Evolutionary conservation across 2,797 vertebrate species (phyloP), one percentile per base, ranked within the genome.

Genomic region (Characodon lateralis): DNA sequence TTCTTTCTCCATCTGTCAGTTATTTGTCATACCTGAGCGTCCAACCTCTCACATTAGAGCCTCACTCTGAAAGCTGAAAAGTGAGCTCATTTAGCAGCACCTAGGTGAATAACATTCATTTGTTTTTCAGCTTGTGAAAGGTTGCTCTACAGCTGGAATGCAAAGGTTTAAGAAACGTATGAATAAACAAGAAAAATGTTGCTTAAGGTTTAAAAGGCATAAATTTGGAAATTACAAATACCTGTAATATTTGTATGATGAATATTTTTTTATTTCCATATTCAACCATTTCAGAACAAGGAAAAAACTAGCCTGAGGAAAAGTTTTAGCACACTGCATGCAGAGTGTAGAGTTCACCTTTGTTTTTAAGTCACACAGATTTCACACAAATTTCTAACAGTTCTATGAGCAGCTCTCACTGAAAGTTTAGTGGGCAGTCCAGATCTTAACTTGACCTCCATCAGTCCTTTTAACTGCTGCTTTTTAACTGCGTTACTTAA

Each of bases 401-500:
- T 68, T n/a, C 35, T 3, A 24, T 12, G 1, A 10, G 35, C 22
- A 41, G 9, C 35, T 9, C 59, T 31, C 16, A 1, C 22, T 20
- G 10, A 24, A 75, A 41, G 50, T 50, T 59, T 61, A 51, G 48
- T 76, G 61, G 48, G 31, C 18, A 24, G 51, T 77, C 13, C 13
- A 26, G 22, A 50, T 26, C n/a, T 71, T 56, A 71, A 35, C 9
- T 50, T 59, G 43, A 71, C 55, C 76, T 71, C 68, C 26, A 71
- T 46, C 2, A 48, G 61, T 71, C 43, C 5, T 26, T 7, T 71
- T 77, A 48, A 71, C 53, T 59, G 66, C 28, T 71, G 43, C 56
- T 71, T 71, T 51, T 43, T 51, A n/a, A 77, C n/a, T 35, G 58
- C 55, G 31, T 71, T 71, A 61, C 28, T n/a, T 61, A 71, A 20